A percentile compares a stretch with the other conserved stretches of the same genome.
Evolutionary conservation across 2,888 invertebrate genomes (phyloP).

Genomic region (Acleris laterana): DNA sequence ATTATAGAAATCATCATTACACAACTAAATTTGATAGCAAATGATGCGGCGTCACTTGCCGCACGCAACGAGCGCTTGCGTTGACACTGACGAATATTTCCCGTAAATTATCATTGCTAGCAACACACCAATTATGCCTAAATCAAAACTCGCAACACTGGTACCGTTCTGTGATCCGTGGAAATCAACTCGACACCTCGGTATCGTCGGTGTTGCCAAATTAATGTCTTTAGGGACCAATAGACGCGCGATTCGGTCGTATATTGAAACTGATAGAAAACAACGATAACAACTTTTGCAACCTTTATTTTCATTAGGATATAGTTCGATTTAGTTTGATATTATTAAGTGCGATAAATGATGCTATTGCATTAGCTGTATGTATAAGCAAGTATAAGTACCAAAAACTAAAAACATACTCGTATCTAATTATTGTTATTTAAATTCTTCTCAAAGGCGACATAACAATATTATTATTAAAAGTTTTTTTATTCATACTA

Average conservation of each 20-base stretch:
- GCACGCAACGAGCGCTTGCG: conserved; percentile 4
- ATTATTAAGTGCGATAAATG: no score
- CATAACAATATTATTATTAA: no score
- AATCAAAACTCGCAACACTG: conserved; percentile 20
- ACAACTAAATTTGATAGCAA: not conserved
- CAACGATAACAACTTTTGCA: no score
- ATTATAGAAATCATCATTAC: not conserved
- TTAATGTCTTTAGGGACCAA: conserved; percentile 5
- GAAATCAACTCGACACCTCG: not conserved
- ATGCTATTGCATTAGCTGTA: no score
- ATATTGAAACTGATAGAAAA: conserved; percentile 5
- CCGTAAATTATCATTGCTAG: conserved; percentile 46
- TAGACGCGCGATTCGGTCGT: not conserved
- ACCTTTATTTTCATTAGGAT: no score
- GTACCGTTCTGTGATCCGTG: no score
- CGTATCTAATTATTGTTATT: no score
- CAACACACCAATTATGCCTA: conserved; percentile 34
- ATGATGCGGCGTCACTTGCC: not conserved
- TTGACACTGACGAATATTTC: conserved; percentile 56
- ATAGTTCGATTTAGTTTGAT: no score
- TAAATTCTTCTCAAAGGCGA: no score
- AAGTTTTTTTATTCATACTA: no score
- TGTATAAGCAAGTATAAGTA: no score
- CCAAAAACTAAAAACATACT: no score
- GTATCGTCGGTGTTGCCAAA: not conserved